phyloP scores from a whole-genome alignment of 2,113 vertebrate species.

The Aramus guarauna region DNA sequence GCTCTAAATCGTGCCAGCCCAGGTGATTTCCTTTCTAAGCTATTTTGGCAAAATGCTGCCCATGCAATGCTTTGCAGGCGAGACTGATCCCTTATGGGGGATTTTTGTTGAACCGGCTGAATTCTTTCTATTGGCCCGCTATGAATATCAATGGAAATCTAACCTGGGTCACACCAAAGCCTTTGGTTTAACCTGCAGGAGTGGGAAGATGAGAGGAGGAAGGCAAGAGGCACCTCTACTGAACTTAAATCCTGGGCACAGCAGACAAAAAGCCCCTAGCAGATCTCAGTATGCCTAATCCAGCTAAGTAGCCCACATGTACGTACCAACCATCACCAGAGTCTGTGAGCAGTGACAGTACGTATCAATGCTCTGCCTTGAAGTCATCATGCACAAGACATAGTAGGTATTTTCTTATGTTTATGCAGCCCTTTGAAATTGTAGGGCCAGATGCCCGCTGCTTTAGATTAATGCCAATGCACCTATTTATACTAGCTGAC shows the following conservation, averaged over 20 bases:
- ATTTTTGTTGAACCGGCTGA: neutral
- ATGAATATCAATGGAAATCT: neutral
- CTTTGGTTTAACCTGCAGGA: neutral
- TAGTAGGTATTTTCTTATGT: neutral
- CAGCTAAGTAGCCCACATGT: neutral
- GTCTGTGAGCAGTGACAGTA: neutral
- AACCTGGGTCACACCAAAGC: neutral
- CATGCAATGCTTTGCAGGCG: neutral
- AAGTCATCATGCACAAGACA: neutral
- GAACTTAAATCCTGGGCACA: neutral
- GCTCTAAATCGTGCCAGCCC: neutral
- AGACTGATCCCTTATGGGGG: neutral
- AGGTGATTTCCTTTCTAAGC: neutral
- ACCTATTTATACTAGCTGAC: neutral
- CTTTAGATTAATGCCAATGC: neutral
- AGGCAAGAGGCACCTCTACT: neutral
- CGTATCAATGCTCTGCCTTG: fast-evolving
- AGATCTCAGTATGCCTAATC: neutral
- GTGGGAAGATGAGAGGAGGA: neutral
- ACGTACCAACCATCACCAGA: neutral
- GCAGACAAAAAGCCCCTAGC: neutral
- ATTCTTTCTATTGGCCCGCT: neutral
- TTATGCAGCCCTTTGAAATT: neutral
- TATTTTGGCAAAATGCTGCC: constrained; percentile 10
- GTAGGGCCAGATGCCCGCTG: neutral